Evolutionary conservation across 2,797 vertebrate genomes (phyloP), one percentile per base, ranked within the genome.

Genomic region (Melanotaenia maccullochi): DNA sequence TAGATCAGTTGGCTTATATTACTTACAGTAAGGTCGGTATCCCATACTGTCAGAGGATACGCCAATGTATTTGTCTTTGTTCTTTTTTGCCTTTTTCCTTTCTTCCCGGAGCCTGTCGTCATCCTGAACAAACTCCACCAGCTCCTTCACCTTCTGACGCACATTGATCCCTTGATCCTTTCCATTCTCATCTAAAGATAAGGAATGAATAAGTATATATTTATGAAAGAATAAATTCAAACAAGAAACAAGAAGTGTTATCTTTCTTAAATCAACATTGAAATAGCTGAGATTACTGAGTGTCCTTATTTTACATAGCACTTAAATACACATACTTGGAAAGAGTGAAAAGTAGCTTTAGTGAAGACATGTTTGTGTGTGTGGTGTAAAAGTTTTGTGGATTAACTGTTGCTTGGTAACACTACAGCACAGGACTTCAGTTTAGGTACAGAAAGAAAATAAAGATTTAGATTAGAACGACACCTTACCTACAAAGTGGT

Each of bases 151-250:
- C 80, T 99, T 99, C 88, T 99, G 98, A 66, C 98, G 96, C 76
- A 99, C 98, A 83, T 99, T 99, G 89, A 99, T 93, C 71, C 98
- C 98, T 90, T 99, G 98, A 91, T 99, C 98, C 86, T 99, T 99
- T 40, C 98, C 98, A 81, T 97, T 97, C 73, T 99, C 98, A 90
- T 99, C 98, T 99, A 75, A 5, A 30, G n/a, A 79, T 5, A 64
- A n/a, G 64, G 20, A 70, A 22, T n/a, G 8, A 8, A 62, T 3
- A 14, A 57, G 30, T 24, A 57, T 16, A 14, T 1, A 18, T 4
- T 24, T 56, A 22, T 32, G 14, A 22, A 55, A 30, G 7, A 13
- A 59, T 38, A 1, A 36, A n/a, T 35, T 60, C 57, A 60, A 2
- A 35, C 1, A 9, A 1, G 30, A 60, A 38, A 35, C 0, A 9